phyloP scores from a whole-genome alignment of 1,140 invertebrate genomes.

The Ceratosolen fusciceps region DNA sequence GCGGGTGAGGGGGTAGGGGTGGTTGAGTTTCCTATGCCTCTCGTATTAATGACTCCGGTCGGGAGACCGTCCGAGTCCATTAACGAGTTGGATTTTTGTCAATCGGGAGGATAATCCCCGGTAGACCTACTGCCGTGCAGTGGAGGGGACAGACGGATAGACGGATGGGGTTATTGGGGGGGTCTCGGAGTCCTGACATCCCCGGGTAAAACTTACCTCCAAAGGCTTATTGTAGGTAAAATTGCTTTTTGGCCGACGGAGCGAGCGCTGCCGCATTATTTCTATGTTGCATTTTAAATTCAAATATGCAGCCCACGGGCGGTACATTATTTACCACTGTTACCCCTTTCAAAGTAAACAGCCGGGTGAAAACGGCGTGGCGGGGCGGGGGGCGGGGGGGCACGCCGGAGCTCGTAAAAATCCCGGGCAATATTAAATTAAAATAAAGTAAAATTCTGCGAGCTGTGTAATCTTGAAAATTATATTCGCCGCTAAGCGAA shows the following conservation, averaged over 20 bases:
- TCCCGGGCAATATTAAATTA: constrained; percentile 34
- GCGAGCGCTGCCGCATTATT: not conserved
- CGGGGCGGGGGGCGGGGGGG: too few relatives aligned
- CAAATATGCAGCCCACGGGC: not conserved
- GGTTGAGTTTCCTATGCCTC: too few relatives aligned
- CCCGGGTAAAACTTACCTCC: not conserved
- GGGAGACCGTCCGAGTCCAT: too few relatives aligned
- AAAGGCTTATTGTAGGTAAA: not conserved
- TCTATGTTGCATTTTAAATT: constrained; percentile 18
- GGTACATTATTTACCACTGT: constrained; percentile 16
- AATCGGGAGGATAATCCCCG: too few relatives aligned
- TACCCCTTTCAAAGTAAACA: constrained; percentile 31
- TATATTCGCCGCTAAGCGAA: constrained; percentile 18
- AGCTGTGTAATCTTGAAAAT: constrained; percentile 37
- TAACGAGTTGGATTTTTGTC: too few relatives aligned
- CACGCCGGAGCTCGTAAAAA: constrained; percentile 19
- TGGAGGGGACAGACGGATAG: too few relatives aligned
- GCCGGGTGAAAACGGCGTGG: not conserved
- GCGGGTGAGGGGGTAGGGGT: too few relatives aligned
- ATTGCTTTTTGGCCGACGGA: not conserved
- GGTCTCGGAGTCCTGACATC: too few relatives aligned
- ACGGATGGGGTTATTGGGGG: too few relatives aligned
- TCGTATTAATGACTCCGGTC: too few relatives aligned
- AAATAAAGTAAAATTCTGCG: constrained; percentile 17
- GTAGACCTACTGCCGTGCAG: too few relatives aligned